Base-by-base conservation (phyloP, 2,797 vertebrate species). In the Crenichthys baileyi region DNA sequence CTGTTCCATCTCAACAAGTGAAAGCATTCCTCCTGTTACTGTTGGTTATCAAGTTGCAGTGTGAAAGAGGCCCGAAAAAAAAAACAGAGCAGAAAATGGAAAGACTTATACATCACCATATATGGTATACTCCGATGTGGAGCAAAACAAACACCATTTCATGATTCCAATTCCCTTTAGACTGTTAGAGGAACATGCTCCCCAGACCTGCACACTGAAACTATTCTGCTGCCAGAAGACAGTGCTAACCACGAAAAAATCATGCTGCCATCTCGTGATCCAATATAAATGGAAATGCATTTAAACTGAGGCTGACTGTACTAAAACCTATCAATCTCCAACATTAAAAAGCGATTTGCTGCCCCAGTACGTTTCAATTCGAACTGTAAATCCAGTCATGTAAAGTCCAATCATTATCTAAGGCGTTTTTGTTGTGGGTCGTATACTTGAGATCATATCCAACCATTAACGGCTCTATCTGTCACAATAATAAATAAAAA, bases 41-140 rank as follows among this genome's bases (percentile, higher is more conserved):
- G 89, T 95, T 92, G 88, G 90, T 95, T 92, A 95, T 96, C 90
- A 81, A 87, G 91, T 97, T 97, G 78, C 93, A 90, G 77, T 56
- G 55, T 41, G 71, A 76, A 78, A 74, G 84, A 83, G 44, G 72
- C 60, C 84, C 81, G 72, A 50, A 87, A 31, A 86, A 31, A 86
- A 85, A 60, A 76, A 72, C 24, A 31, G 36, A 0, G 1, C 31
- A 77, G 63, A 79, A 82, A 83, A 50, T 24, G 76, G 48, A 60
- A 51, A 15, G 31, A 67, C 36, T 15, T 67, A 24, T 4, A 67
- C 36, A 7, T n/a, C 22, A 44, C 41, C 24, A n/a, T 46, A 46
- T n/a, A 26, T n/a, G 67, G 39, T 26, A n/a, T 7, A n/a, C 1
- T n/a, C 41, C 46, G 41, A 44, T 15, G 55, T 26, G 36, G 31